Evolutionary conservation across 2,113 vertebrate genomes (phyloP).

Genomic region (Heloderma charlesbogerti): DNA sequence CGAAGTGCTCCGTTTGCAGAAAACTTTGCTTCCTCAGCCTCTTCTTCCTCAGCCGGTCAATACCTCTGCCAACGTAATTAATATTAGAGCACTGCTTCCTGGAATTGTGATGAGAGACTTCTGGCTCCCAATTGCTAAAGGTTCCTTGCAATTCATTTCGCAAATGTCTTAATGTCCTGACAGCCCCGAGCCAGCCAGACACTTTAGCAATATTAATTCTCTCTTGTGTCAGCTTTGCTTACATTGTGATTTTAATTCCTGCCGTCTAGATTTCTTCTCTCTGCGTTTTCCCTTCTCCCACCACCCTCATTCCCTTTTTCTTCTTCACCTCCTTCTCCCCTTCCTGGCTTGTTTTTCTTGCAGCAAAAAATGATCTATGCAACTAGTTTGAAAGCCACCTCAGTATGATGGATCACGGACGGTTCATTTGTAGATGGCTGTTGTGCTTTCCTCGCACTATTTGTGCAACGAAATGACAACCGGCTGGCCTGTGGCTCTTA

Average conservation of each 20-base stretch:
- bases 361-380: slow-evolving; percentile 14
- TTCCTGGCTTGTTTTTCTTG: slow-evolving; percentile 13
- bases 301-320: too few relatives aligned
- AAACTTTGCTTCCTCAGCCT: accelerated
- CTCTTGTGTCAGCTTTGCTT: slow-evolving; percentile 39
- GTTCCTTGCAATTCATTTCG: slow-evolving; percentile 39
- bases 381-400: background rate
- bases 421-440: background rate
- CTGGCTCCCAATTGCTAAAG: background rate
- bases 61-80: background rate
- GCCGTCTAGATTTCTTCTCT: background rate
- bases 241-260: background rate
- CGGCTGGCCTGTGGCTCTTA: too few relatives aligned
- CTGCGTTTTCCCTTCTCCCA: background rate
- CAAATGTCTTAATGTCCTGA: slow-evolving; percentile 28
- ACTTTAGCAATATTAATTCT: slow-evolving; percentile 63
- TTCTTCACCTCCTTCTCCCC: background rate
- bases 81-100: background rate
- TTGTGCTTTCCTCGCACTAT: background rate
- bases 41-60: accelerated
- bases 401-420: too few relatives aligned
- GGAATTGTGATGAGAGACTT: background rate
- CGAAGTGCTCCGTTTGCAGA: background rate
- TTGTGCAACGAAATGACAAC: background rate
- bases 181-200: slow-evolving; percentile 50